phyloP scores from a whole-genome alignment of 2,888 invertebrate genomes.

The Cryptophagus acutangulus region DNA sequence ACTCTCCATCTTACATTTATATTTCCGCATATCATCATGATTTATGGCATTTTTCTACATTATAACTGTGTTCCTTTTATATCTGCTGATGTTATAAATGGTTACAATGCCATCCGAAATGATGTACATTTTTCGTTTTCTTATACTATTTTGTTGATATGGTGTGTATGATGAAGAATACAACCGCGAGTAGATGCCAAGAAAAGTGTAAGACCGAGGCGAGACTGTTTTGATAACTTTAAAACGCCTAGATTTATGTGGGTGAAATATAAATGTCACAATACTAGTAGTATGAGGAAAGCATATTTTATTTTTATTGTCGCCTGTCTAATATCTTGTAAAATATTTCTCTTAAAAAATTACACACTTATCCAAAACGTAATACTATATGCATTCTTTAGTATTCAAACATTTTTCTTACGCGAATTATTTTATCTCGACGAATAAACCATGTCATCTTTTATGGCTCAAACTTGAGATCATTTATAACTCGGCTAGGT shows the following conservation, averaged over 20 bases:
- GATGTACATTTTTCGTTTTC: conserved; percentile 12
- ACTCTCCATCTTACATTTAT: conserved; percentile 3
- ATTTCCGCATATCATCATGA: conserved; percentile 23
- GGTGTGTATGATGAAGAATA: conserved; percentile 2
- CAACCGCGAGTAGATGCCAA: neutral
- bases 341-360: no score
- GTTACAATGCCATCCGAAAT: conserved; percentile 13
- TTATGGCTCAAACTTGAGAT: no score
- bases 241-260: conserved; percentile 5
- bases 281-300: conserved; percentile 2
- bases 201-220: conserved; percentile 1
- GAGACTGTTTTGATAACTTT: conserved; percentile 4
- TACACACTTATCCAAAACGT: no score
- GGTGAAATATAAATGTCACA: neutral
- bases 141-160: neutral
- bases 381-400: no score
- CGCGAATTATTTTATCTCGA: no score
- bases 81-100: conserved; percentile 12
- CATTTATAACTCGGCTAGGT: no score
- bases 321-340: no score
- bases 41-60: conserved; percentile 19
- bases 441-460: no score
- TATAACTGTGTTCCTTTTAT: conserved; percentile 9
- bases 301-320: conserved; percentile 7
- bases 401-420: no score